These are phyloP conservation scores for Zophobas atratus DNA, from an alignment of 1,140 invertebrate genomes.

Conservation along the genomic window DNA sequence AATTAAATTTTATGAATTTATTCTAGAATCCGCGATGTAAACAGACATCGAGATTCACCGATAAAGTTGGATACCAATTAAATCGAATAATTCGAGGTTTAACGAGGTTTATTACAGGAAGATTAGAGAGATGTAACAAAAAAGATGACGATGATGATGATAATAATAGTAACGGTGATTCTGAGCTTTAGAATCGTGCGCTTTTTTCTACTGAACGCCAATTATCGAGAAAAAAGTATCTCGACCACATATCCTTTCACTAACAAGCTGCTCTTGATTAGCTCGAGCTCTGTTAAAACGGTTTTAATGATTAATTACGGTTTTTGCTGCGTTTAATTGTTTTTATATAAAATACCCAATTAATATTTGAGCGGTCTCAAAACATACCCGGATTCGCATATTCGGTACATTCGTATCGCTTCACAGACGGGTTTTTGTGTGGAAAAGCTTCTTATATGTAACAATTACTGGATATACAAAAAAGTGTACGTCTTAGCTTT, in stretches of 20 bases:
- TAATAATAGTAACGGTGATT: conserved; percentile 43
- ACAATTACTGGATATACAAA: too few species aligned
- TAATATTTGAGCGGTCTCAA: conserved; percentile 38
- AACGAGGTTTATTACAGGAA: conserved; percentile 32
- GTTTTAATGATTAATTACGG: conserved; percentile 54
- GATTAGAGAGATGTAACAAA: conserved; percentile 20
- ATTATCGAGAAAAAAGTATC: conserved; percentile 56
- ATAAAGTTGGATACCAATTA: neutral
- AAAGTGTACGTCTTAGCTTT: too few species aligned
- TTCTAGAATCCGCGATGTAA: neutral
- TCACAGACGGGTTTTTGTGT: too few species aligned
- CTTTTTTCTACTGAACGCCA: conserved; percentile 54
- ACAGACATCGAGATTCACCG: neutral
- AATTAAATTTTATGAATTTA: conserved; percentile 26
- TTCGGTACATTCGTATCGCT: too few species aligned
- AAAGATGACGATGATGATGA: conserved; percentile 37
- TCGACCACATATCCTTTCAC: conserved; percentile 56
- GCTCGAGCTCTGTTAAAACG: conserved; percentile 49
- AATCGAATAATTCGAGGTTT: conserved; percentile 17
- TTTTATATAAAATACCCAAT: conserved; percentile 43
- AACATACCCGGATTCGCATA: neutral
- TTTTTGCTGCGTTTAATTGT: conserved; percentile 47
- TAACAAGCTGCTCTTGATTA: conserved; percentile 58
- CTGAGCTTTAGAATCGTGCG: conserved; percentile 32
- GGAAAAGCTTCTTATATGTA: too few species aligned